Base-by-base conservation (phyloP, 1,140 invertebrate species). In the Drosophila repleta region DNA sequence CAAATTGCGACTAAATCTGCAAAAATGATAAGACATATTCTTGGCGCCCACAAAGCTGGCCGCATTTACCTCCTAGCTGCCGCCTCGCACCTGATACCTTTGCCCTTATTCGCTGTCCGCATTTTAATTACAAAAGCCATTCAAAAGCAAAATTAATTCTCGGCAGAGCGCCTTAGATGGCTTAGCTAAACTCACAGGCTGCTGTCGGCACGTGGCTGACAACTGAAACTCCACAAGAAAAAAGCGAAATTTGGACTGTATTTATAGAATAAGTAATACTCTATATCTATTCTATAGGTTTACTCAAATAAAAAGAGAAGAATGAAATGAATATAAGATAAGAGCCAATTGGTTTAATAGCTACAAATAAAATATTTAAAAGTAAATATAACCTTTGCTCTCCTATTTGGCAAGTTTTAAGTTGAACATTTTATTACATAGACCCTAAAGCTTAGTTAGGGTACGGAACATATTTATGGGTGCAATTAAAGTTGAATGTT, bases 71-170 rank as follows among this genome's bases (percentile, higher is more conserved):
- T 48, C 56, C 65, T 18, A 8, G 29, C 20, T 8, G 10, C 29
- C 20, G 21, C 8, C 20, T 43, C 24, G 52, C 37, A 29, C 18
- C 45, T 46, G 45, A 8, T 41, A 17, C 18, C 11, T 51, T 64
- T 32, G 20, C 29, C 24, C 2, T 11, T 48, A 46, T 13, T 26
- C 18, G 18, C 52, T 63, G 68, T 74, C 80, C 65, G 68, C 68
- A 76, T 84, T 84, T 85, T 84, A 84, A 84, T 84, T 84, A 85
- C 76, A 74, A 39, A 60, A 65, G 62, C 51, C 68, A 80, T 80
- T 79, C 71, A 74, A 74, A 74, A 82, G 57, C 68, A 41, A 74
- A 85, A 77, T 85, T 80, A 76, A 74, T 77, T 84, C 61, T 49
- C 26, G 32, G 26, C 58, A 49, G 43, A 45, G 45, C 58, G 39